These are phyloP conservation scores for Leptobrachium ailaonicum DNA, from an alignment of 2,113 vertebrate species.

Conservation along the genomic window DNA sequence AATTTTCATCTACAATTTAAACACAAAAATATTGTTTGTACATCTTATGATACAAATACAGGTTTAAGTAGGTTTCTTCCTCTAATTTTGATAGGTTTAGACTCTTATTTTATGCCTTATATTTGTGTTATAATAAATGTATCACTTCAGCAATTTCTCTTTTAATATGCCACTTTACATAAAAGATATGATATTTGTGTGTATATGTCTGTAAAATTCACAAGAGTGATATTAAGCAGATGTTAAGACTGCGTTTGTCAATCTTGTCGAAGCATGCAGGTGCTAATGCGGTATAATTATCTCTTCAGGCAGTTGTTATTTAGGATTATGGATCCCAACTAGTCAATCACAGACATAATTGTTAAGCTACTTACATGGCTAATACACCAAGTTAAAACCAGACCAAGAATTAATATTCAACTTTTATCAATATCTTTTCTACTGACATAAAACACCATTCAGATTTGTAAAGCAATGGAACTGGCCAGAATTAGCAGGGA, in stretches of 20 bases:
- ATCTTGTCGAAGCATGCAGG: conserved; percentile 76
- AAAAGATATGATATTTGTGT: conserved; percentile 38
- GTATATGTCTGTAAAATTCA: conserved; percentile 61
- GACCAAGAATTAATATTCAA: conserved; percentile 80
- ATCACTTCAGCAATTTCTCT: background rate
- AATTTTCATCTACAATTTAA: too few species aligned
- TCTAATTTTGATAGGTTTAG: too few species aligned
- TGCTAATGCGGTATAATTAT: conserved; percentile 84
- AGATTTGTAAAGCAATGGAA: conserved; percentile 58
- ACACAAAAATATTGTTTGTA: too few species aligned
- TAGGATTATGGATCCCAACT: conserved; percentile 79
- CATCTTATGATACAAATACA: too few species aligned
- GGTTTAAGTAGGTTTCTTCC: too few species aligned
- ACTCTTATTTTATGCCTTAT: too few species aligned
- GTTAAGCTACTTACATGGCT: conserved; percentile 78
- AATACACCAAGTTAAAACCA: conserved; percentile 76
- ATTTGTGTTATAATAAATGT: background rate
- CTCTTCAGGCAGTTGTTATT: conserved; percentile 79
- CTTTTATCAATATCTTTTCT: conserved; percentile 71
- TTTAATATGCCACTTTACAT: conserved; percentile 41
- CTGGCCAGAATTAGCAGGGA: conserved; percentile 24
- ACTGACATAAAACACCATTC: conserved; percentile 62
- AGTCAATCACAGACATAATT: conserved; percentile 82
- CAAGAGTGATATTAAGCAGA: conserved; percentile 76
- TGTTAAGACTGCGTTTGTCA: conserved; percentile 75